Evolutionary conservation across 2,797 vertebrate species (phyloP), one percentile per base, ranked within the genome.

Genomic region (Pachyuromys duprasi): DNA sequence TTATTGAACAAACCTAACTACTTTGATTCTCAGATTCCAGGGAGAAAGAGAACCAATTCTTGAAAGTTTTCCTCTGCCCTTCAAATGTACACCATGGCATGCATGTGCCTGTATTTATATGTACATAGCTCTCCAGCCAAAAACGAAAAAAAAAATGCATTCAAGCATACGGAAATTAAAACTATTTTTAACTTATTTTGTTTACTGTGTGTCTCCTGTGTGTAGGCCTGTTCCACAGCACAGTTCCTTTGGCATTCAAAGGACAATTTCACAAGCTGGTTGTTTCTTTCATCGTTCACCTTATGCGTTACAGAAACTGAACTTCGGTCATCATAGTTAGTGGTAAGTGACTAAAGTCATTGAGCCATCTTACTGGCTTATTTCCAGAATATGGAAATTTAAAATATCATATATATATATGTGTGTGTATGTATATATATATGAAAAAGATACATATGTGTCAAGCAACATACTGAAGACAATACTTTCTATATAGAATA

Each of bases 401-500:
- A 62, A 49, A 84, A 84, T 49, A 8, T 53, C 26, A 78, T 60
- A 8, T 12, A 55, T 49, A 8, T 18, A 76, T 17, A 49, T 11
- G n/a, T n/a, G n/a, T n/a, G n/a, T n/a, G n/a, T n/a, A 49, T 11
- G 11, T 9, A 49, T 49, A 49, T 49, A 49, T 49, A 49, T 49
- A 49, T 49, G 49, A 49, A 49, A 49, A 49, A 49, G 49, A 49
- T 49, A 57, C 55, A 55, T 55, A 55, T 13, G 55, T 12, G 14
- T 55, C 62, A 95, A 94, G 36, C 42, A 96, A 91, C 8, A 93
- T 9, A 82, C 5, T 75, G 22, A 89, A 86, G 11, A 78, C 67
- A 95, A 94, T 42, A 70, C 42, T 60, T 91, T 69, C 90, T 18
- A 62, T 7, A 42, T 63, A 78, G 78, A 79, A n/a, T 9, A 70